Percentiles rank a stretch among this genome's conserved stretches.
phyloP scores from a whole-genome alignment of 2,888 invertebrate species.

The Peribatodes rhomboidaria region DNA sequence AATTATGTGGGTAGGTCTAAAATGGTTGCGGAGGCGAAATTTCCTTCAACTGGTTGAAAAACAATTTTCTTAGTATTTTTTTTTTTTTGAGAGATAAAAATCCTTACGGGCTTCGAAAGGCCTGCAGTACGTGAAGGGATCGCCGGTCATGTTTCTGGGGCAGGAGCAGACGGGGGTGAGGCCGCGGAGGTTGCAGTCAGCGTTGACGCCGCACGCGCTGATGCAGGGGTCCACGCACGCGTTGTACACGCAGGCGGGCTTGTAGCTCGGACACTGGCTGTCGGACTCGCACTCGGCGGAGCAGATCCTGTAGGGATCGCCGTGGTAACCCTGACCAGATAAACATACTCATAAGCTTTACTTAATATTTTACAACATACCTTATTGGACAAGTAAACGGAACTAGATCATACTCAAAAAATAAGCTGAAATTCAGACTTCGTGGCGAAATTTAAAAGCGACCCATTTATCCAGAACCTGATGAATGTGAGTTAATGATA shows the following conservation, averaged over 20 bases:
- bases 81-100: neutral
- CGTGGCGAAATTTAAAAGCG: too few species aligned
- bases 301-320: constrained; percentile 92
- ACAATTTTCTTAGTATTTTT: neutral
- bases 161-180: constrained; percentile 95
- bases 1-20: too few species aligned
- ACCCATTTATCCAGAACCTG: too few species aligned
- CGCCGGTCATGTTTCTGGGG: constrained; percentile 94
- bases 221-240: constrained; percentile 94
- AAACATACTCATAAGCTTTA: neutral
- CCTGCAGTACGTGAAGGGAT: constrained; percentile 93
- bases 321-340: constrained; percentile 89
- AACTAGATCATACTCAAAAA: too few species aligned
- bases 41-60: too few species aligned
- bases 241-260: constrained; percentile 93
- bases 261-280: constrained; percentile 91
- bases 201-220: constrained; percentile 92
- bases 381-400: too few species aligned
- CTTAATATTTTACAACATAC: too few species aligned
- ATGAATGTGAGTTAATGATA: too few species aligned
- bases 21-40: too few species aligned
- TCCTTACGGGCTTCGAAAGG: constrained; percentile 91
- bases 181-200: constrained; percentile 92
- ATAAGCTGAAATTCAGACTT: neutral
- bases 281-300: constrained; percentile 93